phyloP scores from a whole-genome alignment of 1,140 invertebrate genomes.

The Helicoverpa armigera region DNA sequence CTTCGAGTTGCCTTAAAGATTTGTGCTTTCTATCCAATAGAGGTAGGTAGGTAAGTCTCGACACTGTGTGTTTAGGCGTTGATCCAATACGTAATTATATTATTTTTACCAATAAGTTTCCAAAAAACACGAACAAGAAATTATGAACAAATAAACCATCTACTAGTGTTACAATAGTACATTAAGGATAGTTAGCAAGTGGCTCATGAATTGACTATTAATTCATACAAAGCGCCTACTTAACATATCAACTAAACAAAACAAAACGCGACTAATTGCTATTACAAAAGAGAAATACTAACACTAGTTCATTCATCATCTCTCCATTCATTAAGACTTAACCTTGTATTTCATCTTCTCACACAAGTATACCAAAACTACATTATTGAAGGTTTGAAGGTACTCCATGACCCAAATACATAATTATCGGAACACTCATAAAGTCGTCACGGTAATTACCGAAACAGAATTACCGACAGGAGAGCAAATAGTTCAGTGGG shows the following conservation, averaged over 20 bases:
- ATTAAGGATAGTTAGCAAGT: no score
- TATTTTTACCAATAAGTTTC: no score
- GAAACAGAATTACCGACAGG: neutral
- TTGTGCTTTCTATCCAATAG: no score
- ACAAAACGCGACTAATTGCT: constrained; percentile 3
- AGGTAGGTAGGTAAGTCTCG: no score
- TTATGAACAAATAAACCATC: no score
- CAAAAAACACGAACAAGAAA: no score
- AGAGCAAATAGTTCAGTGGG: constrained; percentile 37
- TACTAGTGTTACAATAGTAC: no score
- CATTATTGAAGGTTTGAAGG: no score
- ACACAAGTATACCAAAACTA: neutral
- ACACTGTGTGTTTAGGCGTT: no score
- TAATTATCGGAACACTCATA: constrained; percentile 24
- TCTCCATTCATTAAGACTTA: neutral
- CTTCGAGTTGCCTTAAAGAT: no score
- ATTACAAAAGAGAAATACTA: neutral
- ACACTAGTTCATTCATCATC: neutral
- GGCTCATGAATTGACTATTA: no score
- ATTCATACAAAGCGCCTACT: neutral
- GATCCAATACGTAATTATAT: no score
- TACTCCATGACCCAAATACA: neutral
- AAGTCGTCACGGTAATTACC: constrained; percentile 20
- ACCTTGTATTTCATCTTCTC: neutral
- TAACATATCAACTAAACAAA: neutral